These are phyloP conservation scores for Ophioninae sp. DNA, from an alignment of 2,888 invertebrate species.

Conservation along the genomic window DNA sequence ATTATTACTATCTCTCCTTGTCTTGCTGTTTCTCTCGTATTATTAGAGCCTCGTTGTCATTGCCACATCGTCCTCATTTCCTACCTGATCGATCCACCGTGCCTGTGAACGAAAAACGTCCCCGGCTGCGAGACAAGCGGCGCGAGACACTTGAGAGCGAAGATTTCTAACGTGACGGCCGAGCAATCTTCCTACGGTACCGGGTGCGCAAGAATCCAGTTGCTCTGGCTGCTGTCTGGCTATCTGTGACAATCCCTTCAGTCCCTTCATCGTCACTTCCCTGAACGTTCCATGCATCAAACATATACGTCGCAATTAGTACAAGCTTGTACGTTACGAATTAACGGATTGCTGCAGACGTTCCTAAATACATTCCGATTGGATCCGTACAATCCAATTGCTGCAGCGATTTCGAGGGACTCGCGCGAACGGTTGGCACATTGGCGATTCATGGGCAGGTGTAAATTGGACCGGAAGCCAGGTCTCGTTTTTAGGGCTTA, in stretches of 20 bases:
- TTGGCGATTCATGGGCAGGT: background rate
- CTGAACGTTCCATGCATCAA: conserved; percentile 70
- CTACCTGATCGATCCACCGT: conserved; percentile 77
- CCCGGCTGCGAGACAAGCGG: conserved; percentile 91
- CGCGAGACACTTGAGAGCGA: conserved; percentile 95
- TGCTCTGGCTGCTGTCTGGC: conserved; percentile 86
- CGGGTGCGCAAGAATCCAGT: conserved; percentile 85
- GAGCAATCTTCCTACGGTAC: conserved; percentile 87
- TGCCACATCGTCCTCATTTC: conserved; percentile 44
- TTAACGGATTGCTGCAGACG: background rate
- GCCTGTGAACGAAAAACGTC: conserved; percentile 88
- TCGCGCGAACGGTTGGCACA: background rate
- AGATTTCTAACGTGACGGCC: conserved; percentile 93
- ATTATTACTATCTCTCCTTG: conserved; percentile 9
- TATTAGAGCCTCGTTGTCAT: conserved; percentile 5
- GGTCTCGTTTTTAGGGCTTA: background rate
- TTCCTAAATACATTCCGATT: background rate
- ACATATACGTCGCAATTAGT: conserved; percentile 3
- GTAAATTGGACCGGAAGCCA: background rate
- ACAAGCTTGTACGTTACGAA: conserved; percentile 11
- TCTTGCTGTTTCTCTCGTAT: background rate
- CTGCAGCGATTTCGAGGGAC: background rate
- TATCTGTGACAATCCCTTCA: conserved; percentile 87
- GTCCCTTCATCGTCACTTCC: conserved; percentile 90
- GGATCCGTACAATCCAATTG: background rate